Conservation (phyloP, 2,797 vertebrate genomes). For the Numenius phaeopus region DNA sequence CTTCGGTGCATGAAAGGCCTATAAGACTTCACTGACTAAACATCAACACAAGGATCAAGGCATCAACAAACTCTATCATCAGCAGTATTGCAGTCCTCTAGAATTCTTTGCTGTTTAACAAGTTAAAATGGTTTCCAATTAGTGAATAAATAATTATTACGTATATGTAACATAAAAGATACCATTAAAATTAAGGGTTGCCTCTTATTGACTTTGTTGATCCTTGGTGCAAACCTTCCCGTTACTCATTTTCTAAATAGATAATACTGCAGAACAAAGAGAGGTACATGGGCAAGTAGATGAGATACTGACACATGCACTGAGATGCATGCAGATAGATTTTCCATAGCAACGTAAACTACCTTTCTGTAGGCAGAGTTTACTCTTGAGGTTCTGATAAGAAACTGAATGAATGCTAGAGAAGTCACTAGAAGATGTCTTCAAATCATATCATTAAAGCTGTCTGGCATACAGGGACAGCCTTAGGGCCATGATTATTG, state of each 20-base stretch:
- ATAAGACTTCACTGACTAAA: constrained; percentile 9
- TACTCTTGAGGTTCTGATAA: neutral
- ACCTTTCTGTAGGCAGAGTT: neutral
- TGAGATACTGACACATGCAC: neutral
- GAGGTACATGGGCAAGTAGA: neutral
- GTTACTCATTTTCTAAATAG: neutral
- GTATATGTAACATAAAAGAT: neutral
- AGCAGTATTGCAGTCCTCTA: neutral
- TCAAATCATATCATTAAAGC: neutral
- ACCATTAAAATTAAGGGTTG: neutral
- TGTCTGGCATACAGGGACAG: neutral
- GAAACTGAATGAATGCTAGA: neutral
- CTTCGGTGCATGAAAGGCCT: neutral
- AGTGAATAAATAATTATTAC: neutral
- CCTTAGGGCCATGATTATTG: neutral
- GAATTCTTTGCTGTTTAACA: neutral
- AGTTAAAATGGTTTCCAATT: neutral
- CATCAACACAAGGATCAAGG: neutral
- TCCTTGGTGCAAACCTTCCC: neutral
- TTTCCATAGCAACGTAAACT: neutral
- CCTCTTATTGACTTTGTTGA: neutral
- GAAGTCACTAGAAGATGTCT: neutral
- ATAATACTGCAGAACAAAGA: neutral
- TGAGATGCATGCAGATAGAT: neutral
- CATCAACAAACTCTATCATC: neutral